Base-by-base conservation (phyloP, 1,140 invertebrate genomes). In the Achatina immaculata region DNA sequence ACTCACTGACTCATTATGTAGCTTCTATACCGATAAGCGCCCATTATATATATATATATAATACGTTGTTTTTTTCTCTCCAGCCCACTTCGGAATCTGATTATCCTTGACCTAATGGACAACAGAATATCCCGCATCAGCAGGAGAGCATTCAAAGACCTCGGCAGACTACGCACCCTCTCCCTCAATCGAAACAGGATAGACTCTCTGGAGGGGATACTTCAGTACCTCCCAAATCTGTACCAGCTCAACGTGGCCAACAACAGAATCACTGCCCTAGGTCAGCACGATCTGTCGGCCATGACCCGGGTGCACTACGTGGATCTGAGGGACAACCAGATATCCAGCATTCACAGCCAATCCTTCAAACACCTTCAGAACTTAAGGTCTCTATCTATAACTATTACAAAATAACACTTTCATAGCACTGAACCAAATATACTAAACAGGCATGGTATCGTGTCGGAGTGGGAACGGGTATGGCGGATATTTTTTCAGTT, bases 361-460 rank as follows among this genome's bases (percentile, higher is more conserved):
- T 88, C 88, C n/a, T 91, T 93, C 74, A 80, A 82, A n/a, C 96
- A 95, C 81, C 97, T 97, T 89, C 95, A 95, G 0, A 90, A 96
- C 36, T 88, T 98, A n/a, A 76, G 80, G 66, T 77, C 38, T 69
- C 28, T 42, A n/a, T 48, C 14, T 34, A 45, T 74, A n/a, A 28
- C 42, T 45, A 40, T 48, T n/a, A 72, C 14, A 72, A 28, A 7
- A 38, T 16, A 34, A 11, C 42, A 40, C 36, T n/a, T n/a, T n/a
- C n/a, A n/a, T n/a, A n/a, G n/a, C n/a, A n/a, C n/a, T n/a, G n/a
- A n/a, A n/a, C n/a, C n/a, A n/a, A n/a, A n/a, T n/a, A n/a, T n/a
- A n/a, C n/a, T n/a, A n/a, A n/a, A n/a, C n/a, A n/a, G n/a, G n/a
- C n/a, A n/a, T n/a, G n/a, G n/a, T n/a, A n/a, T n/a, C n/a, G n/a